These are phyloP conservation scores for Catocala fraxini DNA, from an alignment of 2,888 invertebrate species.

Conservation along the genomic window DNA sequence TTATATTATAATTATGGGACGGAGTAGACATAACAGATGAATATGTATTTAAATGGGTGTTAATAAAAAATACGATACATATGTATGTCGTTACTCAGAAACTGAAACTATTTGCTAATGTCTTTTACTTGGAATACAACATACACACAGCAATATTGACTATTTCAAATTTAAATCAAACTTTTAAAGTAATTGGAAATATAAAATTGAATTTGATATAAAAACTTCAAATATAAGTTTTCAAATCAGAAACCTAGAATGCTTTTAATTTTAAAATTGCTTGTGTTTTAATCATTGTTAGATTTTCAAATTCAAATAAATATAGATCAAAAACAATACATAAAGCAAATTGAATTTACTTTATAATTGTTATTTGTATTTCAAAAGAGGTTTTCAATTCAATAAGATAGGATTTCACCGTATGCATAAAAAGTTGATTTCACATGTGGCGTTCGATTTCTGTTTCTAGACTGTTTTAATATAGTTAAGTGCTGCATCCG, in stretches of 20 bases:
- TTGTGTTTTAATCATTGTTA: background rate
- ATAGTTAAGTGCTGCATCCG: slow-evolving; percentile 51
- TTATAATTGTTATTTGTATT: background rate
- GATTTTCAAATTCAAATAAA: slow-evolving; percentile 2
- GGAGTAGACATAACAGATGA: too few species aligned
- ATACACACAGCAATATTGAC: too few species aligned
- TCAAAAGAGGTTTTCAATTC: slow-evolving; percentile 19
- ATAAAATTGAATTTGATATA: too few species aligned
- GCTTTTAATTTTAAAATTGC: background rate
- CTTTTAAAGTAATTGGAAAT: too few species aligned
- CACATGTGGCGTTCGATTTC: slow-evolving; percentile 42
- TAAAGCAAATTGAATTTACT: background rate
- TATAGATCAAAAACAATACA: background rate
- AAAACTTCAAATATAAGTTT: too few species aligned
- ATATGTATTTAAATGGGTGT: too few species aligned
- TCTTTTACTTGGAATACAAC: too few species aligned
- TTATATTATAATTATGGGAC: too few species aligned
- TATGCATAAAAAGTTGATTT: slow-evolving; percentile 47
- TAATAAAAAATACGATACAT: too few species aligned
- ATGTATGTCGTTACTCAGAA: too few species aligned
- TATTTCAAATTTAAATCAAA: too few species aligned
- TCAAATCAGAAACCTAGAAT: background rate
- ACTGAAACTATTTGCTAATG: too few species aligned
- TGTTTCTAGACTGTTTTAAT: slow-evolving; percentile 52
- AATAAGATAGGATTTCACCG: slow-evolving; percentile 32